These are phyloP conservation scores for Sternotherus odoratus DNA, from an alignment of 2,797 vertebrate species.

Conservation along the genomic window DNA sequence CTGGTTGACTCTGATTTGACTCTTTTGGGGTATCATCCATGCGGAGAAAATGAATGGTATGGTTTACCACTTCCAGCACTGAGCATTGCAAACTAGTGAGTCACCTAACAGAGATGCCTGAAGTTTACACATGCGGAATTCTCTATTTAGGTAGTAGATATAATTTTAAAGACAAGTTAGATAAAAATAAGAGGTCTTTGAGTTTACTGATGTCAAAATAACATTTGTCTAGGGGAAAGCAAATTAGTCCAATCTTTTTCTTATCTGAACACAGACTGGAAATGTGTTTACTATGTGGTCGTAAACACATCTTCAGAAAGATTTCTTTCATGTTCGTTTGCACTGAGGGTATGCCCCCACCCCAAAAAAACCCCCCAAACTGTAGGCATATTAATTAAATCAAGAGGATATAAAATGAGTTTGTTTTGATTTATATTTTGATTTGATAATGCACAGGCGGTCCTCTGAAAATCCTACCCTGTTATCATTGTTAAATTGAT, in stretches of 20 bases:
- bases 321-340: background rate
- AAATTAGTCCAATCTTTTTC: background rate
- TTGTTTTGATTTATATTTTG: background rate
- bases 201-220: background rate
- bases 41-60: background rate
- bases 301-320: background rate
- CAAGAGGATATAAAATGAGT: background rate
- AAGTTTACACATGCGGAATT: background rate
- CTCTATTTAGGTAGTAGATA: background rate
- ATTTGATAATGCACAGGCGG: background rate
- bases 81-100: background rate
- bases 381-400: background rate
- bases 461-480: background rate
- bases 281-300: background rate
- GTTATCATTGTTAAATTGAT: background rate
- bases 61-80: background rate
- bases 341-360: background rate
- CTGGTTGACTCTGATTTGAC: conserved; percentile 1
- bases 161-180: background rate
- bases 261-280: background rate
- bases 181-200: background rate
- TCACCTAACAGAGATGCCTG: background rate
- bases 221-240: background rate
- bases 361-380: background rate
- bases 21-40: background rate